Evolutionary conservation across 2,113 vertebrate genomes (phyloP), one percentile per base, ranked within the genome.

Genomic region (Tyrannus savana): DNA sequence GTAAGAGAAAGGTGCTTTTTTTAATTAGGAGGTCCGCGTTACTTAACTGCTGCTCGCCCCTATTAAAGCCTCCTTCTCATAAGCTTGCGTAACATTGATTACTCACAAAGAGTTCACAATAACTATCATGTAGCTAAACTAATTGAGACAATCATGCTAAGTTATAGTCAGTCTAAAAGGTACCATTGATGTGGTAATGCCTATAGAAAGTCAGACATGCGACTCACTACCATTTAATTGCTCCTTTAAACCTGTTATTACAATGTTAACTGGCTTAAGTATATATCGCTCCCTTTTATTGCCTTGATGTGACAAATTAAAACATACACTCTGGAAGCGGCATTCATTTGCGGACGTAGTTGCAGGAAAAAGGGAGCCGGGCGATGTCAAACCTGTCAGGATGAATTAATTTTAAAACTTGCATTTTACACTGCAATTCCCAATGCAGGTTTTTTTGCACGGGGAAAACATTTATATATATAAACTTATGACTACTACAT

Each of bases 81-180:
- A 96, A 87, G 83, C 94, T 97, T 96, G 95, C 97, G 86, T 95
- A 97, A 95, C 96, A 97, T 96, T 97, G 94, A 96, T 94, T 96
- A 96, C 94, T 96, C 80, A 87, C 80, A 94, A 88, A 89, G 95
- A 89, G 83, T 92, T 96, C 89, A 90, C 81, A 80, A 95, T 95
- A 64, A 87, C 75, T 92, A 90, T 96, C 96, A 64, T 78, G 91
- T 81, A 90, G 96, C 92, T 83, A 96, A 96, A 96, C 95, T 95
- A 92, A 92, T 81, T 85, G 84, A 96, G 94, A 95, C 91, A 81
- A 96, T 95, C 86, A 91, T 85, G 96, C 87, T 80, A 95, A 95
- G 95, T 95, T 95, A 96, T 91, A 87, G 95, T 89, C 90, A 92
- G 97, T 58, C 94, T 92, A 96, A 95, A 97, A 96, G 95, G 94